phyloP scores from a whole-genome alignment of 2,888 invertebrate genomes.

The Meghimatium bilineatum region DNA sequence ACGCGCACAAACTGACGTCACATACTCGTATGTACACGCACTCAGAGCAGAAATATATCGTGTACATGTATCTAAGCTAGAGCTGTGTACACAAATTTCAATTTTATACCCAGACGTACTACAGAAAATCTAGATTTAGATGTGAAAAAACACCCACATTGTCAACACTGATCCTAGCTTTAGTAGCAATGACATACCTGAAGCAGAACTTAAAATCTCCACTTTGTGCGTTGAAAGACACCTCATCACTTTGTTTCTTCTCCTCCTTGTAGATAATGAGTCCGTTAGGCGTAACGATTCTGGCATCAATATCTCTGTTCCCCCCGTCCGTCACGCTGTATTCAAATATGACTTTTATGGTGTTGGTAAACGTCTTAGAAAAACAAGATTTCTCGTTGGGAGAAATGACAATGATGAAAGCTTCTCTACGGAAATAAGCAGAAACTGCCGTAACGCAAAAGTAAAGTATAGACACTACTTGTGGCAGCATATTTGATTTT shows the following conservation, averaged over 20 bases:
- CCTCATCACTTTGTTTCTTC: constrained; percentile 59
- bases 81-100: no score
- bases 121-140: no score
- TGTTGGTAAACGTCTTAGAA: constrained; percentile 65
- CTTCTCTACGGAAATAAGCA: constrained; percentile 33
- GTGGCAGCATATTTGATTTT: neutral
- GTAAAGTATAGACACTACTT: neutral
- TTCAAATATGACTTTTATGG: constrained; percentile 63
- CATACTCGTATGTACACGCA: no score
- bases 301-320: constrained; percentile 71
- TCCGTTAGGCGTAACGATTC: constrained; percentile 71
- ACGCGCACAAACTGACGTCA: no score
- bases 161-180: no score
- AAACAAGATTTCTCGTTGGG: constrained; percentile 70
- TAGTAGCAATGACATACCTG: constrained; percentile 31
- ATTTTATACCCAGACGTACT: no score
- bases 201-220: constrained; percentile 67
- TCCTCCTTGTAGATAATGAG: constrained; percentile 66
- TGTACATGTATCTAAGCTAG: no score
- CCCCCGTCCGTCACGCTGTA: constrained; percentile 71
- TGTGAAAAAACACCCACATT: no score
- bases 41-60: no score
- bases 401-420: constrained; percentile 53
- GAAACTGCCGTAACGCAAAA: neutral
- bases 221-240: constrained; percentile 67